phyloP scores from a whole-genome alignment of 1,140 invertebrate species.

The Drosophila jambulina region DNA sequence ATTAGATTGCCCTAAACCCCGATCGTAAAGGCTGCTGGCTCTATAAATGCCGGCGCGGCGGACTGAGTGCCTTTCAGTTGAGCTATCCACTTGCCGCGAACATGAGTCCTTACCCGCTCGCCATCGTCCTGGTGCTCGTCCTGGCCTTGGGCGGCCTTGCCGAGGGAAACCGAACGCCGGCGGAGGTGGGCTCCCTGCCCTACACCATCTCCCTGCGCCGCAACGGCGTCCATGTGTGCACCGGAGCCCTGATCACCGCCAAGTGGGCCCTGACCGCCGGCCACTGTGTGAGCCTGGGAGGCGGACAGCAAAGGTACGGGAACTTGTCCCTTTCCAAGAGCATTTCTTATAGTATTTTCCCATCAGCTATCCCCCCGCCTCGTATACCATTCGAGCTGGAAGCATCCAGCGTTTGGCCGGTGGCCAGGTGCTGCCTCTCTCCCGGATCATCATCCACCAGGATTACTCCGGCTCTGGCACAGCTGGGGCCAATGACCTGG shows the following conservation, averaged over 20 bases:
- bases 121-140: conserved; percentile 1
- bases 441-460: conserved; percentile 58
- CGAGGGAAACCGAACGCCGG: conserved; percentile 10
- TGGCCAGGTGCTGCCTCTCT: conserved; percentile 57
- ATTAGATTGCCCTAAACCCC: conserved; percentile 25
- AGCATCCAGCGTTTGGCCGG: conserved; percentile 73
- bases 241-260: conserved; percentile 48
- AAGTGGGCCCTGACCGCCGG: conserved; percentile 59
- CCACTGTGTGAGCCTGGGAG: conserved; percentile 63
- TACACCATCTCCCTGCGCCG: conserved; percentile 68
- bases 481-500: conserved; percentile 63
- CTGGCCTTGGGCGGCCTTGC: background rate
- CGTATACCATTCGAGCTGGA: conserved; percentile 58
- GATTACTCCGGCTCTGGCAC: conserved; percentile 26
- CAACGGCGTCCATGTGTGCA: conserved; percentile 59
- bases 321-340: background rate
- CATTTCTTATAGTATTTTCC: too few species aligned
- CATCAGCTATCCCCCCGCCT: conserved; percentile 64
- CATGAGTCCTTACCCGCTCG: conserved; percentile 19
- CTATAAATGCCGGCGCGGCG: conserved; percentile 22
- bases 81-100: background rate
- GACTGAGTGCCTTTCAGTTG: conserved; percentile 21
- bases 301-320: conserved; percentile 66
- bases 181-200: conserved; percentile 64
- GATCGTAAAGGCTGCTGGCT: conserved; percentile 25